Evolutionary conservation across 2,797 vertebrate species (phyloP), one percentile per base, ranked within the genome.

Genomic region (Ctenochaetus hawaiiensis): DNA sequence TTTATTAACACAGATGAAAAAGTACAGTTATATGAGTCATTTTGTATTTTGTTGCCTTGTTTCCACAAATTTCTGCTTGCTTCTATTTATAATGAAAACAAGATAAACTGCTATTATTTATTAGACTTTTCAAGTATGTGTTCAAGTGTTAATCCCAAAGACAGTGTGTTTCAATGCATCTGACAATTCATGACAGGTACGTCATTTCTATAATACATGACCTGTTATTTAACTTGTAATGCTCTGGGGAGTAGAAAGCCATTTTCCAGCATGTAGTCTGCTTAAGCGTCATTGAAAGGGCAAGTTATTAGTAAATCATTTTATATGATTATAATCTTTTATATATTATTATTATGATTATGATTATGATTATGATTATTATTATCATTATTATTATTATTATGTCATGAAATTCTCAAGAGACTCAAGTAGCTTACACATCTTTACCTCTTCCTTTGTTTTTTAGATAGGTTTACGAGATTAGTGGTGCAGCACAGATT

Each of bases 151-250:
- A 20, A 64, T 68, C 18, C 52, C 58, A 6, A 8, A 30, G 7
- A 52, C 43, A 9, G 43, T 43, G 0, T 62, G 17, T 56, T 47
- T 48, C 52, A 22, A 59, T 54, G 30, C 12, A 17, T 53, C 60
- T 20, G 9, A 34, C 22, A 43, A 6, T 4, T 51, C 23, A 22
- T 59, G 52, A 70, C 39, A 59, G 26, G 43, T 23, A 13, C 8
- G 37, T 23, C 2, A 0, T 43, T 68, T 68, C 65, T 20, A 52
- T 53, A 17, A 39, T n/a, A 39, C 43, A 39, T 10, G 26, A 74
- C 10, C 20, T 59, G 37, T 63, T 7, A 77, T 75, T 41, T 34
- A 11, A 60, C 60, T 54, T 10, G 20, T 43, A 59, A 54, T 22
- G 22, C 11, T 22, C 41, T 6, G 13, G 34, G 71, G 6, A 26